These are phyloP conservation scores for Triops longicaudatus DNA, from an alignment of 1,140 invertebrate genomes.

Conservation along the genomic window DNA sequence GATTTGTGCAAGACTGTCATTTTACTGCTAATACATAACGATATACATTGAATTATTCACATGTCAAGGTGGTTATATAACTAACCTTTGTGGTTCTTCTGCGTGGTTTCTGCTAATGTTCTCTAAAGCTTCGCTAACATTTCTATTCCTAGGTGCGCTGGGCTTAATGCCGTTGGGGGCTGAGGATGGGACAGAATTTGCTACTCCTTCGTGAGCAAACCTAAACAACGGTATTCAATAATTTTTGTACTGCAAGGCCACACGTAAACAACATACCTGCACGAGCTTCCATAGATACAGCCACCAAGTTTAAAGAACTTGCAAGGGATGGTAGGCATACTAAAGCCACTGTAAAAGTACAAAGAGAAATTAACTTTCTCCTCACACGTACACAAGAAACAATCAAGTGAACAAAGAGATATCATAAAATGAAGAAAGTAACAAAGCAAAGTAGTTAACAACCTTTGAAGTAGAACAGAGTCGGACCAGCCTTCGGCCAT, in stretches of 20 bases:
- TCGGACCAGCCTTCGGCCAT: slow-evolving; percentile 4
- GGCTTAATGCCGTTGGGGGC: neutral
- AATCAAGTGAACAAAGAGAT: neutral
- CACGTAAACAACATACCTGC: neutral
- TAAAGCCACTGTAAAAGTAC: neutral
- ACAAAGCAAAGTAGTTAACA: no score
- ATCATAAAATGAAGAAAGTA: no score
- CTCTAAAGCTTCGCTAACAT: neutral
- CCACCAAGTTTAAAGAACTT: neutral
- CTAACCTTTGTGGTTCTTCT: neutral
- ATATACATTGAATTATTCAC: neutral
- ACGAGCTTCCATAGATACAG: neutral
- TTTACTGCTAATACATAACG: neutral
- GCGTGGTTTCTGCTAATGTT: neutral
- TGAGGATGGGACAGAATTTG: neutral
- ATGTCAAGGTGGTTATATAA: neutral
- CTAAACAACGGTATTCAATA: neutral
- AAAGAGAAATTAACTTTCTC: neutral
- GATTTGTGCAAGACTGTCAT: neutral
- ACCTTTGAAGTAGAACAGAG: neutral
- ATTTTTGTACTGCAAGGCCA: neutral
- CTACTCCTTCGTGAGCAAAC: neutral
- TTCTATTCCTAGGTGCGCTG: neutral
- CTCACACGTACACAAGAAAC: neutral
- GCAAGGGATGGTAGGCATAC: neutral